phyloP scores from a whole-genome alignment of 2,797 vertebrate species.

The Anguilla marmorata region DNA sequence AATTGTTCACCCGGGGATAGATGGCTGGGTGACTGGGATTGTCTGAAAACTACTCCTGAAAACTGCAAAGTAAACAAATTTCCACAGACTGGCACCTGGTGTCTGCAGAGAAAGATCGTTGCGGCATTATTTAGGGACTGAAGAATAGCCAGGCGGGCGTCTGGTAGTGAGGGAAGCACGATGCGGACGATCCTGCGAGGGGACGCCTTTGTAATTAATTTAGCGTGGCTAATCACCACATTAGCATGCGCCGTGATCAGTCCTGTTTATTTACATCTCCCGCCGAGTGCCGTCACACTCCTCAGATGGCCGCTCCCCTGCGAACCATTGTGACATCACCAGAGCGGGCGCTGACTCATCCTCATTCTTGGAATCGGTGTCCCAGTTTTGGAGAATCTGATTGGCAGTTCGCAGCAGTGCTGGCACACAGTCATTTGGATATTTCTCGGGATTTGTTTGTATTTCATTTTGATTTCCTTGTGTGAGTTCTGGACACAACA shows the following conservation, averaged over 20 bases:
- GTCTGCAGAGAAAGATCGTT: not conserved
- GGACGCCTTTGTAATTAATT: not conserved
- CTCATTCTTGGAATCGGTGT: not conserved
- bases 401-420: not conserved
- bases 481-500: not conserved
- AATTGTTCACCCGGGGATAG: not conserved
- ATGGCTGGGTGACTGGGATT: not conserved
- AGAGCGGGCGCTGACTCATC: not conserved
- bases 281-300: not conserved
- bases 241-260: not conserved
- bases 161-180: not conserved
- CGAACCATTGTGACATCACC: not conserved
- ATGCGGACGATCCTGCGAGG: not conserved
- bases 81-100: not conserved
- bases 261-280: not conserved
- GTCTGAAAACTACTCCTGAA: not conserved
- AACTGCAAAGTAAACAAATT: not conserved
- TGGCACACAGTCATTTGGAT: not conserved
- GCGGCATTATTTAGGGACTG: not conserved
- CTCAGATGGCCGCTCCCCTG: not conserved
- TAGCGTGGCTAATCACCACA: conserved; percentile 3
- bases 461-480: not conserved
- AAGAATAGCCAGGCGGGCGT: not conserved
- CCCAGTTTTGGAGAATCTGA: not conserved
- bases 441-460: not conserved